A percentile compares a stretch with the other conserved stretches of the same genome.
phyloP scores from a whole-genome alignment of 2,888 invertebrate species.

The Helleia helle region DNA sequence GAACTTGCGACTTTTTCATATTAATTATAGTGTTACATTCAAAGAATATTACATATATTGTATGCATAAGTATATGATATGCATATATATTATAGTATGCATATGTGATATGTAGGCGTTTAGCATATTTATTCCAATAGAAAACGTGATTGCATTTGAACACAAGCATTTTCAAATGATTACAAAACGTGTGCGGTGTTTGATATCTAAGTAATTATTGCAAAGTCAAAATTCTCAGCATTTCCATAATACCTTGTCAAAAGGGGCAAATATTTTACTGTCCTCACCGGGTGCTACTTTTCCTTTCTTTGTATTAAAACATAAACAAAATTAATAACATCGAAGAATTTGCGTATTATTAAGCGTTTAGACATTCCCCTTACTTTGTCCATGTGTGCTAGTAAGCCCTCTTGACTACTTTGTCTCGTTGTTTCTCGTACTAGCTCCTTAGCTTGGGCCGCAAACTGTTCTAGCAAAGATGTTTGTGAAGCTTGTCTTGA shows the following conservation, averaged over 20 bases:
- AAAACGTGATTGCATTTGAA: no score
- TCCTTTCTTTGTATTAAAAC: slow-evolving; percentile 76
- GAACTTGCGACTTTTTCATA: no score
- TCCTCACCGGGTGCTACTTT: slow-evolving; percentile 85
- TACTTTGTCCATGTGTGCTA: slow-evolving; percentile 94
- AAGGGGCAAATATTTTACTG: slow-evolving; percentile 82
- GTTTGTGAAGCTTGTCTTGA: slow-evolving; percentile 87
- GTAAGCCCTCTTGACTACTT: slow-evolving; percentile 89
- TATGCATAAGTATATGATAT: no score
- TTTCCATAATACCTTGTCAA: slow-evolving; percentile 81
- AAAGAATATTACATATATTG: no score
- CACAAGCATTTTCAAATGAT: no score
- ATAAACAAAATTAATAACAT: slow-evolving; percentile 21
- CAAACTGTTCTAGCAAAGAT: slow-evolving; percentile 90
- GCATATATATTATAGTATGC: no score
- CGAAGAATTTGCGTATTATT: slow-evolving; percentile 2
- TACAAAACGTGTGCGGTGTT: not conserved
- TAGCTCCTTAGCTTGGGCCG: slow-evolving; percentile 90
- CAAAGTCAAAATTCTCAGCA: slow-evolving; percentile 13
- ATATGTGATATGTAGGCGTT: no score
- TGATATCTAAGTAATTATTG: not conserved
- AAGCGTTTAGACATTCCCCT: not conserved
- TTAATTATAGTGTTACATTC: no score
- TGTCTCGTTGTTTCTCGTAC: slow-evolving; percentile 91
- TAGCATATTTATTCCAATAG: no score